Base-by-base conservation (phyloP, 2,888 invertebrate species). In the Drosophila mayaguana region DNA sequence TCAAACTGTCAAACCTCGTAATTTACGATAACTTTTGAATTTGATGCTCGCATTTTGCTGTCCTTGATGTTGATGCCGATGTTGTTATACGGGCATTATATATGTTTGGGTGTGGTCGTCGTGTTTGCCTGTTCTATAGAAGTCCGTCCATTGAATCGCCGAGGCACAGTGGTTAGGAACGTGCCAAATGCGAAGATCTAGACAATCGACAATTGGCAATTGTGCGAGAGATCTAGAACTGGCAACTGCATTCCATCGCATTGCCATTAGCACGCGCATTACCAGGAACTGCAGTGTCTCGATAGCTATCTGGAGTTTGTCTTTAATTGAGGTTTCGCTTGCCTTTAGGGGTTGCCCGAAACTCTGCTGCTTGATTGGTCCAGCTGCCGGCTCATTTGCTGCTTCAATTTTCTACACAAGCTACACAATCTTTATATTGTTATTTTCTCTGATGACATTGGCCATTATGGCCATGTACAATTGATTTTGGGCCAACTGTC, bases 381-480 rank as follows among this genome's bases (percentile, higher is more conserved):
- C 83, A 80, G 75, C 80, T 69, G 81, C 61, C 48, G 53, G 50
- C 75, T 86, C 83, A 76, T 78, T 78, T 83, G 75, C 71, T 78
- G 72, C 70, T 40, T 71, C 77, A 77, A 72, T 78, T 81, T 78
- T 36, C 46, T 46, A 54, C 12, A 43, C 55, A 65, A 50, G n/a
- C n/a, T n/a, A n/a, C n/a, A n/a, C n/a, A n/a, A n/a, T 60, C 56
- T 54, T 59, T 51, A 1, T 28, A 28, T 55, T 51, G 43, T 55
- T 34, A 54, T 28, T 54, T 7, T 22, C 40, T 48, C 42, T 48
- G 83, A 76, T 83, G 83, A 81, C 82, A 82, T 57, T 56, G 62
- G 62, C 65, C 67, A 74, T 74, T 81, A 85, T 86, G 76, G 78
- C 81, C 87, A 75, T 81, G 70, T 68, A 86, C 81, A 86, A 83